Evolutionary conservation across 2,888 invertebrate species (phyloP).

Genomic region (Lasioglossum calceatum): DNA sequence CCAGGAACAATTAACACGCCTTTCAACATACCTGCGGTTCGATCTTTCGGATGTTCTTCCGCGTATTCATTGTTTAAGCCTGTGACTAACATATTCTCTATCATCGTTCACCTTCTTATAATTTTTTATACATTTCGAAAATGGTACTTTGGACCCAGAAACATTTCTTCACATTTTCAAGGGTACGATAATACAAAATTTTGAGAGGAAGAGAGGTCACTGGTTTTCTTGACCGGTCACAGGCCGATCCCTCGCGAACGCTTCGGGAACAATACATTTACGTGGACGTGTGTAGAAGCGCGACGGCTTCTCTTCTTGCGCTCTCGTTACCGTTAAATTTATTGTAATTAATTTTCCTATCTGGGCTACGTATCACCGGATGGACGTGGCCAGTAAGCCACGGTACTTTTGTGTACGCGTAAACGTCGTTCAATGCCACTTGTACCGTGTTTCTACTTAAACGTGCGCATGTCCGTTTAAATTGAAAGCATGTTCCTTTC

Average conservation of each 20-base stretch:
- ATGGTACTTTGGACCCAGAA: background rate
- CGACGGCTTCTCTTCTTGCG: constrained; percentile 71
- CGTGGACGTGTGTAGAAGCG: constrained; percentile 5
- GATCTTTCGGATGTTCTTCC: background rate
- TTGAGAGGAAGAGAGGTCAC: constrained; percentile 5
- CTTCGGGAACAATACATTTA: constrained; percentile 23
- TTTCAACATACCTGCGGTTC: background rate
- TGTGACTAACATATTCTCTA: background rate
- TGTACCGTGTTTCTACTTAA: constrained; percentile 1
- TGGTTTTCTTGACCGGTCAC: constrained; percentile 45
- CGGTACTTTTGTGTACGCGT: constrained; percentile 61
- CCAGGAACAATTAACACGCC: background rate
- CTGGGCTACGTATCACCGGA: constrained; percentile 78
- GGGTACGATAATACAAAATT: background rate
- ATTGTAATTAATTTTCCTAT: constrained; percentile 84
- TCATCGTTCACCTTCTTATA: background rate
- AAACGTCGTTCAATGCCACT: constrained; percentile 74
- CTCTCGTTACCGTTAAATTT: constrained; percentile 83
- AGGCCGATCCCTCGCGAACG: constrained; percentile 32
- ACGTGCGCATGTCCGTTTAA: constrained; percentile 15
- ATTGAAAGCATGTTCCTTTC: constrained; percentile 6
- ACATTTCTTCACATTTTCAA: background rate
- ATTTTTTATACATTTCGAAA: background rate
- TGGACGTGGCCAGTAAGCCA: constrained; percentile 70
- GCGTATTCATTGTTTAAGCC: background rate